These are phyloP conservation scores for Sebastes nivosus DNA, from an alignment of 2,797 vertebrate genomes.

Conservation along the genomic window DNA sequence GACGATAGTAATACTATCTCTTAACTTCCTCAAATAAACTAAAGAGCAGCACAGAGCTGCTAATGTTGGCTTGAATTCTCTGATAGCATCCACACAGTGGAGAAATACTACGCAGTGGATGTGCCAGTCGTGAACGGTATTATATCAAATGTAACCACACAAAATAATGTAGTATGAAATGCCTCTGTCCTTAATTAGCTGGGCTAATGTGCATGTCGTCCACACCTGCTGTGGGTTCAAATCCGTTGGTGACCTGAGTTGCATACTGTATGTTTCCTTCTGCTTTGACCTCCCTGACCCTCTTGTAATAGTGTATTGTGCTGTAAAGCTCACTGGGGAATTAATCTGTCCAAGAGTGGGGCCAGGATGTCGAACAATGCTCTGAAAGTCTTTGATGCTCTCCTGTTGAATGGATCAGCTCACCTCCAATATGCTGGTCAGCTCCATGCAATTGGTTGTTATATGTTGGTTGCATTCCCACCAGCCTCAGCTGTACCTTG, in stretches of 20 bases:
- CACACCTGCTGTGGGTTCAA: neutral
- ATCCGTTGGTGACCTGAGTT: neutral
- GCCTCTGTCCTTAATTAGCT: neutral
- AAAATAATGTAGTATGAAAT: neutral
- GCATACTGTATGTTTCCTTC: neutral
- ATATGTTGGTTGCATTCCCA: too few species aligned
- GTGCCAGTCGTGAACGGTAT: neutral
- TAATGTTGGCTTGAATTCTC: neutral
- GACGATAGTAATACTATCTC: too few species aligned
- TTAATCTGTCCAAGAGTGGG: neutral
- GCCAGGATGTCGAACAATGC: slow-evolving; percentile 15
- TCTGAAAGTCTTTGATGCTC: neutral
- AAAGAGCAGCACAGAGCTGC: neutral
- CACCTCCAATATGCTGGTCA: neutral
- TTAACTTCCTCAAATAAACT: neutral
- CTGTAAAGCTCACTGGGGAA: neutral
- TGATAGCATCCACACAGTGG: neutral
- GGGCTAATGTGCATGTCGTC: neutral
- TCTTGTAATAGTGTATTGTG: neutral
- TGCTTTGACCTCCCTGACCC: neutral
- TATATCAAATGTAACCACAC: neutral
- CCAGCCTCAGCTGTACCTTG: too few species aligned
- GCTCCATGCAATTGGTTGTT: neutral
- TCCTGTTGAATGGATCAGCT: neutral
- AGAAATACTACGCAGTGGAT: neutral